Percentiles rank a stretch among this genome's conserved stretches.
Conservation (phyloP, 35 echinoderm and acorn worm genomes). For the Acanthaster planci region DNA sequence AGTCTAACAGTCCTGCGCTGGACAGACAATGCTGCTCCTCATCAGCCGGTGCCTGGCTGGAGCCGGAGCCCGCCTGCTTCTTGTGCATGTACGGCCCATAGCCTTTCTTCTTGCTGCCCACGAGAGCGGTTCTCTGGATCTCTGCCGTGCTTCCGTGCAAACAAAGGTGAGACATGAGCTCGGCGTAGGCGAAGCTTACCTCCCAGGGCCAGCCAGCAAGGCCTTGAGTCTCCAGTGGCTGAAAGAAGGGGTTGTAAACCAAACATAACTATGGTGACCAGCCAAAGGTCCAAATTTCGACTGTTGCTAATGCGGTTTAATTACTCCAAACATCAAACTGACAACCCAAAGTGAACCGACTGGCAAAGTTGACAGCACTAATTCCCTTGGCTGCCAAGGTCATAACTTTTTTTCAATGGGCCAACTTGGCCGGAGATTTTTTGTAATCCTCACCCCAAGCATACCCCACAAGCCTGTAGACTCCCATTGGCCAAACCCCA, state of each 20-base stretch:
- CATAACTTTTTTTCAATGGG: no score
- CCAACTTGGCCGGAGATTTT: no score
- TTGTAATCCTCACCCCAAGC: no score
- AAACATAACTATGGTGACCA: no score
- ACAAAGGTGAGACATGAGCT: constrained; percentile 74
- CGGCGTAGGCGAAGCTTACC: constrained; percentile 81
- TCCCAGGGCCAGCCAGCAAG: constrained; percentile 90
- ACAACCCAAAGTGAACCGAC: no score
- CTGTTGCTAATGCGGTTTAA: no score
- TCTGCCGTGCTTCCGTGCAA: constrained; percentile 85
- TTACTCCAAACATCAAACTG: no score
- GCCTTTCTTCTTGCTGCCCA: constrained; percentile 63
- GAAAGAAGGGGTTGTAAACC: neutral
- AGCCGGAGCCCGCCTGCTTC: constrained; percentile 5
- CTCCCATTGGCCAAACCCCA: no score
- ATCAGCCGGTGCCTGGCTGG: neutral
- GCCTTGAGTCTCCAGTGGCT: constrained; percentile 71
- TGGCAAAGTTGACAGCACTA: no score
- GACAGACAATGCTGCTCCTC: constrained; percentile 30
- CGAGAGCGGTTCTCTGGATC: constrained; percentile 80
- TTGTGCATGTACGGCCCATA: constrained; percentile 23
- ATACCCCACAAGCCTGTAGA: no score
- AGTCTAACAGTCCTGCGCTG: constrained; percentile 87
- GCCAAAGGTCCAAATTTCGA: no score
- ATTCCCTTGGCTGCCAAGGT: no score